A percentile compares a stretch with the other conserved stretches of the same genome.
phyloP scores from a whole-genome alignment of 1,140 invertebrate species.

The Tetramorium parvispinum region DNA sequence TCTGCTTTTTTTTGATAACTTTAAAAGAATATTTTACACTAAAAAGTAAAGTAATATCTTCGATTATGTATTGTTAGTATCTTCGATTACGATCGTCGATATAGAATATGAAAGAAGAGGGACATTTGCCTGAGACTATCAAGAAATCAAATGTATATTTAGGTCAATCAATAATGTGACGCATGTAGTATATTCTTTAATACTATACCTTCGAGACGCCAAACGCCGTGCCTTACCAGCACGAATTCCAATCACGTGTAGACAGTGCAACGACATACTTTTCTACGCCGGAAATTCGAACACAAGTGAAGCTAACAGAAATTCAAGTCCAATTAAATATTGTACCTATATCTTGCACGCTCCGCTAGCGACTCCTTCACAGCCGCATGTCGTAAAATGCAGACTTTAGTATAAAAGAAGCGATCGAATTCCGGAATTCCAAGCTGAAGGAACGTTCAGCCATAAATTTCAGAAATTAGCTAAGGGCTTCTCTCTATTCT shows the following conservation, averaged over 20 bases:
- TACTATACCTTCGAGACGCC: not conserved
- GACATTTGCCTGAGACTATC: not conserved
- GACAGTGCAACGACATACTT: constrained; percentile 34
- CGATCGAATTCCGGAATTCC: not conserved
- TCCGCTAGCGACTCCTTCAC: not conserved
- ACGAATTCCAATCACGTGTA: constrained; percentile 17
- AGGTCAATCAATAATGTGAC: constrained; percentile 24
- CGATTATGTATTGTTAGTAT: not conserved
- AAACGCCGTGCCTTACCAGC: not conserved
- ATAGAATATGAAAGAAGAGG: not conserved
- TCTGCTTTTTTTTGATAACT: not conserved
- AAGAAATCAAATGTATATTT: constrained; percentile 26
- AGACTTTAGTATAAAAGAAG: constrained; percentile 25
- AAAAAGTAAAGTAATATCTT: not conserved
- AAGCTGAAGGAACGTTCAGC: not conserved
- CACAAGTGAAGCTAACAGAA: constrained; percentile 10
- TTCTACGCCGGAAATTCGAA: constrained; percentile 16
- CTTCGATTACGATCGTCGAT: not conserved
- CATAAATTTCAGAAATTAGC: not conserved
- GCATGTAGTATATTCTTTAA: constrained; percentile 20
- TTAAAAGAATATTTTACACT: not conserved
- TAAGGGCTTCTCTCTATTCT: not conserved
- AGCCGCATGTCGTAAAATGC: constrained; percentile 3
- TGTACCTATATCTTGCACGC: not conserved
- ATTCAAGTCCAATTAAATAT: constrained; percentile 21